Evolutionary conservation across 2,888 invertebrate species (phyloP).

Genomic region (Ametastegia equiseti): DNA sequence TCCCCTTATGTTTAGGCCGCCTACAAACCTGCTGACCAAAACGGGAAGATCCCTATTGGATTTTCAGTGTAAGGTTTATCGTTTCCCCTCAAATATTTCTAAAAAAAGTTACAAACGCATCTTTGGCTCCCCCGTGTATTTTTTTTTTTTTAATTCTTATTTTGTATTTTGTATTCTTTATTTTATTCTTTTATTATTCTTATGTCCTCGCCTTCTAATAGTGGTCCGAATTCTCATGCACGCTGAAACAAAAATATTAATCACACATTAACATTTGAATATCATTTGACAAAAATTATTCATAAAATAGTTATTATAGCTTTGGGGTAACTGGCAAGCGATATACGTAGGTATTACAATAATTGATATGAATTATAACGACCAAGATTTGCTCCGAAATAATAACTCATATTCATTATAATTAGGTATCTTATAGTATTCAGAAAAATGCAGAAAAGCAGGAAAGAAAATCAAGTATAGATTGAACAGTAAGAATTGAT

Average conservation of each 20-base stretch:
- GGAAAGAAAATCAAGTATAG: neutral
- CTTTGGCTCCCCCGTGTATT: constrained; percentile 73
- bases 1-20: constrained; percentile 52
- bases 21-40: constrained; percentile 49
- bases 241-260: constrained; percentile 66
- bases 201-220: constrained; percentile 65
- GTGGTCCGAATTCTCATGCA: constrained; percentile 73
- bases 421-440: neutral
- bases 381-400: neutral
- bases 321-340: neutral
- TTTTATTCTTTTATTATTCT: too few species aligned
- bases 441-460: neutral
- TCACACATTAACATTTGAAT: neutral
- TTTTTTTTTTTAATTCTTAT: constrained; percentile 43
- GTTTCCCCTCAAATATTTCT: constrained; percentile 64
- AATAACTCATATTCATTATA: neutral
- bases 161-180: constrained; percentile 53
- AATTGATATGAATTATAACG: neutral
- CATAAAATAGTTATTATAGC: neutral
- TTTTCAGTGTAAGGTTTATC: constrained; percentile 50
- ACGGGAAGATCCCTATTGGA: constrained; percentile 51
- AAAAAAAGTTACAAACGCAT: constrained; percentile 72
- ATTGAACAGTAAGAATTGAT: neutral
- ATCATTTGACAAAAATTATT: too few species aligned
- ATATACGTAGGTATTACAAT: too few species aligned